These are phyloP conservation scores for Cepaea nemoralis DNA, from an alignment of 1,140 invertebrate species.

Conservation along the genomic window DNA sequence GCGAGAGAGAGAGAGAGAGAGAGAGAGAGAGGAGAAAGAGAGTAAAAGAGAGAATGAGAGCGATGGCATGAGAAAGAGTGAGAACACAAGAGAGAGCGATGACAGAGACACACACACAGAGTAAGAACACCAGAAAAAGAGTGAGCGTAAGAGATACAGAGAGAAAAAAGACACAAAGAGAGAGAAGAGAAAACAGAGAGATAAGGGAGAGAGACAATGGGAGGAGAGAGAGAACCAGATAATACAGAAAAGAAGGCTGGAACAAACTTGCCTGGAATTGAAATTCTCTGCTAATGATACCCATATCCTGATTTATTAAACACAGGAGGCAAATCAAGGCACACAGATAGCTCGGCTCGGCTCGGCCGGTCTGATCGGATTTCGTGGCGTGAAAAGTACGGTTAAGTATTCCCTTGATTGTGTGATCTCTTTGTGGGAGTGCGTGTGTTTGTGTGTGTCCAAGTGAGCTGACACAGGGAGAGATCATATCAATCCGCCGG, in stretches of 20 bases:
- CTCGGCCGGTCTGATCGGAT: background rate
- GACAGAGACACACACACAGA: constrained; percentile 8
- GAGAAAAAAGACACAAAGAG: too few relatives aligned
- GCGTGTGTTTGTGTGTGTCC: background rate
- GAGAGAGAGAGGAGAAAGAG: constrained; percentile 18
- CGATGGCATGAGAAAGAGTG: background rate
- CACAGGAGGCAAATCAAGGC: background rate
- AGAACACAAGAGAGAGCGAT: constrained; percentile 3
- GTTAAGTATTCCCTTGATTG: background rate
- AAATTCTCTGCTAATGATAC: background rate
- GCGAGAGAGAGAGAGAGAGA: constrained; percentile 10
- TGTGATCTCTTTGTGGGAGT: background rate
- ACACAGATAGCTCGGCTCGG: background rate
- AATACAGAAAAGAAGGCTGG: background rate
- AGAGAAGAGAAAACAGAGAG: too few relatives aligned
- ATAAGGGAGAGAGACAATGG: too few relatives aligned
- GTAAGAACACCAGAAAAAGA: too few relatives aligned
- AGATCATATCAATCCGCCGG: background rate
- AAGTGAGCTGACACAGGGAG: background rate
- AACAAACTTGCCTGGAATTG: background rate
- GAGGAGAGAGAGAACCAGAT: too few relatives aligned
- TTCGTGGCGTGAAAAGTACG: background rate
- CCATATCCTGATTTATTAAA: background rate
- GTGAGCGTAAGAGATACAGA: too few relatives aligned
- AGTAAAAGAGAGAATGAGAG: constrained; percentile 14